Percentiles rank a stretch among this genome's conserved stretches.
These are phyloP conservation scores for Daphoenositta chrysoptera DNA, from an alignment of 2,113 vertebrate genomes.

Conservation along the genomic window DNA sequence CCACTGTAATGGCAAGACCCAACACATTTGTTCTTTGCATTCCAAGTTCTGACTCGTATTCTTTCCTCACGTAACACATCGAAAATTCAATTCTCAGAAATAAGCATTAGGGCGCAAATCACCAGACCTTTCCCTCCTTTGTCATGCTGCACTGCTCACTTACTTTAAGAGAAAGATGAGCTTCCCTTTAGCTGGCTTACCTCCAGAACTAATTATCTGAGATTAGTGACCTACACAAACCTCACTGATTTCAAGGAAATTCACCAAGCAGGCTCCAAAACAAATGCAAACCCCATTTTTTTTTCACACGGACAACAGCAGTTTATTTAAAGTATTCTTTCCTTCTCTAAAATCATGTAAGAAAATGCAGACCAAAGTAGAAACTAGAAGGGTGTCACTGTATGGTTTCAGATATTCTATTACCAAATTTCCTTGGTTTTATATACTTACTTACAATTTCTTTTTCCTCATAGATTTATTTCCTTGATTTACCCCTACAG, in stretches of 20 bases:
- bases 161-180: neutral
- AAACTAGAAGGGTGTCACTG: neutral
- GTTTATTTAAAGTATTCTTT: neutral
- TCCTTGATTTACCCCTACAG: neutral
- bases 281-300: neutral
- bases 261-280: neutral
- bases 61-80: neutral
- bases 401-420: neutral
- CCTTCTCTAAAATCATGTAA: neutral
- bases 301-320: neutral
- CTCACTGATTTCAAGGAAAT: conserved; percentile 20
- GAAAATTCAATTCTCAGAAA: neutral
- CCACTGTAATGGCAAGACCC: neutral
- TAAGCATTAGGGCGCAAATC: neutral
- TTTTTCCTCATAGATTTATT: neutral
- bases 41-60: neutral
- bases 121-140: neutral
- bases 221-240: conserved; percentile 35
- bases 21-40: neutral
- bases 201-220: conserved; percentile 40
- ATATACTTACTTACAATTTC: neutral
- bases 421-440: neutral
- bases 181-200: neutral
- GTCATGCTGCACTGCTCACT: neutral
- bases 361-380: neutral